These are phyloP conservation scores for Plutomurus gul DNA, from an alignment of 1,140 invertebrate genomes.

Conservation along the genomic window DNA sequence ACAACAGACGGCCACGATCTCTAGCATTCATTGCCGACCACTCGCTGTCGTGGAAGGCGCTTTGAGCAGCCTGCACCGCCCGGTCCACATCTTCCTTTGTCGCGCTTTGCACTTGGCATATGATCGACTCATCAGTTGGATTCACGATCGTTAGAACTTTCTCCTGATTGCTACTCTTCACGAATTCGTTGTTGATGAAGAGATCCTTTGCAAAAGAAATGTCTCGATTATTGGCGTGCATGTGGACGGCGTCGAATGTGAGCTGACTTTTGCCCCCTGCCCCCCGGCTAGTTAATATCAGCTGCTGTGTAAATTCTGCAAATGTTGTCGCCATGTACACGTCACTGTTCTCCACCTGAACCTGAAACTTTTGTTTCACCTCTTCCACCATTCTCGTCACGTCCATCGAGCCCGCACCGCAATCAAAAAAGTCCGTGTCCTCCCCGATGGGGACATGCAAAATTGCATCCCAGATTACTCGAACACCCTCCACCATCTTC, in stretches of 20 bases:
- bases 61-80: constrained; percentile 82
- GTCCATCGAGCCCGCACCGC: constrained; percentile 94
- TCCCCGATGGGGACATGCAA: constrained; percentile 75
- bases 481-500: constrained; percentile 65
- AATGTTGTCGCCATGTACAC: constrained; percentile 92
- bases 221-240: constrained; percentile 81
- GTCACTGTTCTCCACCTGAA: constrained; percentile 83
- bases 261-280: constrained; percentile 60
- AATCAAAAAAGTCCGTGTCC: constrained; percentile 87
- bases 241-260: constrained; percentile 72
- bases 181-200: constrained; percentile 90
- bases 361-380: constrained; percentile 77
- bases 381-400: constrained; percentile 92
- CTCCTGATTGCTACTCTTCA: constrained; percentile 64
- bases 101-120: constrained; percentile 78
- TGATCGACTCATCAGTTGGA: constrained; percentile 81
- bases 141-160: constrained; percentile 74
- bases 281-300: constrained; percentile 71
- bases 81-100: constrained; percentile 79
- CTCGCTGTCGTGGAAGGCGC: constrained; percentile 83
- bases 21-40: constrained; percentile 86
- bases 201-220: constrained; percentile 84
- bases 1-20: constrained; percentile 75
- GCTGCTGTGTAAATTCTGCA: constrained; percentile 72
- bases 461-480: constrained; percentile 82